phyloP scores from a whole-genome alignment of 2,797 vertebrate species.

The Stomatorhinus walkeri region DNA sequence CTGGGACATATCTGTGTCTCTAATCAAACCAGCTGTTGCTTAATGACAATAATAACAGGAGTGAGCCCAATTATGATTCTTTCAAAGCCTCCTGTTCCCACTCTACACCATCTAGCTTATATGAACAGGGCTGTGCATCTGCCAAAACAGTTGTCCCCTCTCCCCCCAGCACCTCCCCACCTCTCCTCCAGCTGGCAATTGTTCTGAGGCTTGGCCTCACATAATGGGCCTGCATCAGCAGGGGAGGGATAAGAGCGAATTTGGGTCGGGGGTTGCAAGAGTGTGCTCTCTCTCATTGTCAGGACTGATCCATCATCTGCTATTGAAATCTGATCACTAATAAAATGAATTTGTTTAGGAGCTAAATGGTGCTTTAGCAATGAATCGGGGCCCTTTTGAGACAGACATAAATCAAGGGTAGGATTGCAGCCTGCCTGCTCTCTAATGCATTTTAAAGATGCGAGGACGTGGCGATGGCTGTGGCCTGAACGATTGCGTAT shows the following conservation, averaged over 20 bases:
- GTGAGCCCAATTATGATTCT: neutral
- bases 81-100: neutral
- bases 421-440: neutral
- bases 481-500: too few relatives aligned
- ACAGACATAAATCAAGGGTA: conserved; percentile 13
- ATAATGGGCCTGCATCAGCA: conserved; percentile 31
- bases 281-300: neutral
- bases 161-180: neutral
- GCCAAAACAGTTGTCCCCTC: conserved; percentile 11
- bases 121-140: conserved; percentile 24
- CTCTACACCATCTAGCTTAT: conserved; percentile 21
- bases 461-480: neutral
- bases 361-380: conserved; percentile 20
- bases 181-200: conserved; percentile 28
- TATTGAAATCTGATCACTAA: conserved; percentile 26
- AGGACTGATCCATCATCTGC: conserved; percentile 20
- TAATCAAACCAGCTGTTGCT: conserved; percentile 3
- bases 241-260: neutral
- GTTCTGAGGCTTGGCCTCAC: conserved; percentile 27
- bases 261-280: conserved; percentile 11
- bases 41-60: conserved; percentile 2
- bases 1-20: neutral
- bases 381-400: neutral
- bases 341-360: conserved; percentile 23
- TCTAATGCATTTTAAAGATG: neutral